Percentiles rank a stretch among this genome's conserved stretches.
Evolutionary conservation across 2,888 invertebrate genomes (phyloP).

Genomic region (Labia minor): DNA sequence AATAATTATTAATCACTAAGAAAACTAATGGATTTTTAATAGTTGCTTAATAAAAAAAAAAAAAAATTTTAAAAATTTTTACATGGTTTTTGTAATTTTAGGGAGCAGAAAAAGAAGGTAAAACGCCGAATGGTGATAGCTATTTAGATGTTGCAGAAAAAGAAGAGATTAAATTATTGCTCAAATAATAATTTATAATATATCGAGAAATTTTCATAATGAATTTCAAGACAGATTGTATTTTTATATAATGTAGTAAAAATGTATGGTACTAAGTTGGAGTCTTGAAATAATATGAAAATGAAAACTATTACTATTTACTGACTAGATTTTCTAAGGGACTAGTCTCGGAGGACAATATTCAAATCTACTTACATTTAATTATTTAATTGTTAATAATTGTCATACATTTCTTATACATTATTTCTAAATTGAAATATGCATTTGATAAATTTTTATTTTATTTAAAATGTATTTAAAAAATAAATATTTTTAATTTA

Average conservation of each 20-base stretch:
- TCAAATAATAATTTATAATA: constrained; percentile 31
- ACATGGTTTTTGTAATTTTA: constrained; percentile 40
- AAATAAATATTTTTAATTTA: too few relatives aligned
- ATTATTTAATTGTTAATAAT: background rate
- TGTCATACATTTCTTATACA: too few relatives aligned
- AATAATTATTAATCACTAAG: too few relatives aligned
- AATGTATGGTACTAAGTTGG: background rate
- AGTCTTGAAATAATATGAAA: background rate
- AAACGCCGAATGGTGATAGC: constrained; percentile 75
- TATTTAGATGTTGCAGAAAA: constrained; percentile 85
- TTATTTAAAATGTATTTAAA: too few relatives aligned
- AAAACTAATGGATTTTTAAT: too few relatives aligned
- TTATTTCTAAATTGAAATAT: too few relatives aligned
- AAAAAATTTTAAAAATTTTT: too few relatives aligned
- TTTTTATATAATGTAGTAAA: background rate
- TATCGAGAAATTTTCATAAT: background rate
- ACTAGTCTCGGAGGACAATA: background rate
- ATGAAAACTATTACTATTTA: background rate
- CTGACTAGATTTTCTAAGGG: background rate
- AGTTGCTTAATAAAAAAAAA: too few relatives aligned
- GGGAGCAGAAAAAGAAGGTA: constrained; percentile 73
- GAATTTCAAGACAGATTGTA: background rate
- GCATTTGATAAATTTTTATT: too few relatives aligned
- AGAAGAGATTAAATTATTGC: constrained; percentile 75
- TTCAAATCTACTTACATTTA: background rate